phyloP scores from a whole-genome alignment of 1,140 invertebrate genomes.

The Sinonovacula constricta region DNA sequence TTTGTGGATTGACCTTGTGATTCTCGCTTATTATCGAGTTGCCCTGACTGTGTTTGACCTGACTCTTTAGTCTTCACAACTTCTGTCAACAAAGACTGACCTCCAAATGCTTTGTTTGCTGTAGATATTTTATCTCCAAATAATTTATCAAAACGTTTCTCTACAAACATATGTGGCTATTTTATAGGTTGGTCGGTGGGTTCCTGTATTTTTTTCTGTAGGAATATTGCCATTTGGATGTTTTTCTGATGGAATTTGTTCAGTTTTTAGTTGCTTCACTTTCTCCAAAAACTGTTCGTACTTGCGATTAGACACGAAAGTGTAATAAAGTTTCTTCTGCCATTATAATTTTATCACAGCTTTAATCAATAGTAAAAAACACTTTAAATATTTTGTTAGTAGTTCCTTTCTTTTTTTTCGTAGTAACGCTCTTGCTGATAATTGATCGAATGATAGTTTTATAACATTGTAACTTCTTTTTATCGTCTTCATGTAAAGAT shows the following conservation, averaged over 20 bases:
- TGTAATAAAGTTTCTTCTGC: neutral
- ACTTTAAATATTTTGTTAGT: neutral
- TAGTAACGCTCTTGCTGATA: neutral
- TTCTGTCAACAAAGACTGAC: neutral
- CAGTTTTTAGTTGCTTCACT: neutral
- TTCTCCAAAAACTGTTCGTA: neutral
- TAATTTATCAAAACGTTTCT: neutral
- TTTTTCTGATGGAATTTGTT: no score
- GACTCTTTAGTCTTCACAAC: neutral
- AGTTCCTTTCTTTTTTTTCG: slow-evolving; percentile 4
- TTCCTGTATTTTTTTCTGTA: no score
- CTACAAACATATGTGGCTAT: neutral
- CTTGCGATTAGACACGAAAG: neutral
- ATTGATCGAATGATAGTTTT: neutral
- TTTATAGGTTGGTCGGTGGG: neutral
- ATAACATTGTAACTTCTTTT: neutral
- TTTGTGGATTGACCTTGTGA: no score
- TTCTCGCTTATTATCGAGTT: no score
- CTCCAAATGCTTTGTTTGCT: no score
- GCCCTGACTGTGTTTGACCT: no score
- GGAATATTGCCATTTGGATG: no score
- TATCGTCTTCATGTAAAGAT: neutral
- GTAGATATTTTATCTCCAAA: no score
- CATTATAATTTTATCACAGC: neutral
- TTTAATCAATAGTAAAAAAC: neutral